Evolutionary conservation across 2,888 invertebrate species (phyloP).

Genomic region (Plebejus argus): DNA sequence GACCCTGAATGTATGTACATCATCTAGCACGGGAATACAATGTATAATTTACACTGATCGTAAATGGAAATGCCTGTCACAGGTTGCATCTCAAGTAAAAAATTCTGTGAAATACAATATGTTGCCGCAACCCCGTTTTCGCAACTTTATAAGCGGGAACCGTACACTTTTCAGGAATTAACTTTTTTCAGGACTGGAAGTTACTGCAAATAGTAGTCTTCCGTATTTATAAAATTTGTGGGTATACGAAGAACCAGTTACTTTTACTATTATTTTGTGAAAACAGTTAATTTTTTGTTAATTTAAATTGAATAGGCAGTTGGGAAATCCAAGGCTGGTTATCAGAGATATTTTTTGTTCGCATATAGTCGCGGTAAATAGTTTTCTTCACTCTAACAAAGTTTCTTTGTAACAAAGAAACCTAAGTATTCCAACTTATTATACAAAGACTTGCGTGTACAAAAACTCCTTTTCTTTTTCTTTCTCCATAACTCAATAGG

Average conservation of each 20-base stretch:
- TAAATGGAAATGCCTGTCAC: slow-evolving; percentile 15
- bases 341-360: not conserved
- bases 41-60: not conserved
- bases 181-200: too few relatives aligned
- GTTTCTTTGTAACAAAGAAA: not conserved
- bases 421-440: not conserved
- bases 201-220: too few relatives aligned
- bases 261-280: too few relatives aligned
- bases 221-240: too few relatives aligned
- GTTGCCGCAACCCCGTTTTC: too few relatives aligned
- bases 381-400: not conserved
- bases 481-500: not conserved
- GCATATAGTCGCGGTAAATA: not conserved
- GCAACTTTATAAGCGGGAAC: too few relatives aligned
- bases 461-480: not conserved
- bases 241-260: too few relatives aligned
- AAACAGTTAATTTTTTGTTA: too few relatives aligned
- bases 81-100: not conserved
- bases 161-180: too few relatives aligned
- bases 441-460: not conserved
- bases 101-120: too few relatives aligned
- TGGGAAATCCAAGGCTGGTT: not conserved
- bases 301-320: too few relatives aligned
- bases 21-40: not conserved
- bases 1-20: slow-evolving; percentile 11